These are phyloP conservation scores for Zosterops borbonicus DNA, from an alignment of 2,113 vertebrate genomes.

Conservation along the genomic window DNA sequence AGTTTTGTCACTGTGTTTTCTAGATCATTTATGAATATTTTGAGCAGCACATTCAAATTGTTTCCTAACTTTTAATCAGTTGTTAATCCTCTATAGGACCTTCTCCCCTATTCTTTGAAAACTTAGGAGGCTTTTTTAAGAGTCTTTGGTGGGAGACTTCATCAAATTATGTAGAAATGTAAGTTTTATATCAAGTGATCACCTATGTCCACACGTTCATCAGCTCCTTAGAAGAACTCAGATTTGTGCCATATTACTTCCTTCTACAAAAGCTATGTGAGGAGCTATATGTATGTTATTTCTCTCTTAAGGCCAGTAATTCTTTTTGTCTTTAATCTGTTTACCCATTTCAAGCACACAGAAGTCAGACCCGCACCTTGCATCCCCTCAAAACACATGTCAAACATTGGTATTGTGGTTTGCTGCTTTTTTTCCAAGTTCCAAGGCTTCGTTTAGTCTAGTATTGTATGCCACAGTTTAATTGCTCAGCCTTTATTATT, in stretches of 20 bases:
- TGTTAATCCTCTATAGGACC: background rate
- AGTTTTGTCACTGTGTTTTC: background rate
- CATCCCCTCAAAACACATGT: background rate
- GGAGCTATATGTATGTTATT: background rate
- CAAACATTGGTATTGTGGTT: background rate
- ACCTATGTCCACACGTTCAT: background rate
- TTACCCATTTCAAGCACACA: background rate
- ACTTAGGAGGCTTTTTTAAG: background rate
- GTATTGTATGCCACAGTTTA: background rate
- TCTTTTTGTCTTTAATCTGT: background rate
- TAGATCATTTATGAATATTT: background rate
- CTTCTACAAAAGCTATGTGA: background rate
- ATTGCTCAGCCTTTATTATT: background rate
- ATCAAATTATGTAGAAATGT: background rate
- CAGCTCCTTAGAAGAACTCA: background rate
- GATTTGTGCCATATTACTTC: background rate
- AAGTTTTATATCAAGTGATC: background rate
- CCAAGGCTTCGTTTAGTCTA: background rate
- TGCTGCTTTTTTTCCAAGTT: background rate
- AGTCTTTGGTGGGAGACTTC: background rate
- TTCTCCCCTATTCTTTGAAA: background rate
- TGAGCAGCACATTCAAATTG: background rate
- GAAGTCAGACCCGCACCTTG: background rate
- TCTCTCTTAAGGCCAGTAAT: background rate
- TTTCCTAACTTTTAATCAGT: background rate